A percentile compares a stretch with the other conserved stretches of the same genome.
Evolutionary conservation across 2,888 invertebrate species (phyloP).

Genomic region (Drymonia ruficornis): DNA sequence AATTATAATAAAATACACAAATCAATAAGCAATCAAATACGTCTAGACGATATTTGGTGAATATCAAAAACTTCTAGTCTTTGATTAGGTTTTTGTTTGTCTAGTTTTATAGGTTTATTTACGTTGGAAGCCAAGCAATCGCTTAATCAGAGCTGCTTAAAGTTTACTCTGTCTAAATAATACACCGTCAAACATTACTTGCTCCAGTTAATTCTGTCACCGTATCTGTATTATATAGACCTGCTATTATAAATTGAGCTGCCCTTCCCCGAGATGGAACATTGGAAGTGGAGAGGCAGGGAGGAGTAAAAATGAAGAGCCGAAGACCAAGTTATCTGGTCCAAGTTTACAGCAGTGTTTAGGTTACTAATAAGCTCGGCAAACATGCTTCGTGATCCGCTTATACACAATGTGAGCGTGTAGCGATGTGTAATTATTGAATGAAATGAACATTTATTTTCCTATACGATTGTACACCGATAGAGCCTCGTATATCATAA

Average conservation of each 20-base stretch:
- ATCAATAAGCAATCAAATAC: slow-evolving; percentile 25
- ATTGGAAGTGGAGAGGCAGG: slow-evolving; percentile 15
- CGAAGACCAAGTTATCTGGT: slow-evolving; percentile 48
- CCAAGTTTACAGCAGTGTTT: slow-evolving; percentile 57
- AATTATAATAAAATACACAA: slow-evolving; percentile 26
- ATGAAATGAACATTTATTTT: slow-evolving; percentile 18
- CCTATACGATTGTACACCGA: not conserved
- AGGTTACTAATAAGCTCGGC: slow-evolving; percentile 67
- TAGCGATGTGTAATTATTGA: slow-evolving; percentile 43
- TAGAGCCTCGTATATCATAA: too few species aligned
- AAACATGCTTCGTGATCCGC: slow-evolving; percentile 67
- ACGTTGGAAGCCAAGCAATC: slow-evolving; percentile 48
- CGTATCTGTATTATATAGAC: slow-evolving; percentile 48
- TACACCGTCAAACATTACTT: slow-evolving; percentile 63
- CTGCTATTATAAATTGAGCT: slow-evolving; percentile 50
- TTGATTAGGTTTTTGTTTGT: slow-evolving; percentile 29
- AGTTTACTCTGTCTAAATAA: slow-evolving; percentile 66
- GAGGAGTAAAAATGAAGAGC: slow-evolving; percentile 27
- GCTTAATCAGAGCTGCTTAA: slow-evolving; percentile 61
- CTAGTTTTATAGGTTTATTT: slow-evolving; percentile 22
- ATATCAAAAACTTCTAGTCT: slow-evolving; percentile 18
- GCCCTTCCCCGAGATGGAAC: slow-evolving; percentile 21
- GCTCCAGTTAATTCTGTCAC: slow-evolving; percentile 63
- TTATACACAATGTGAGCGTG: slow-evolving; percentile 51
- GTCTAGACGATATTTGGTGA: slow-evolving; percentile 30